Evolutionary conservation across 2,113 vertebrate species (phyloP), one percentile per base, ranked within the genome.

Genomic region (Phalacrocorax pelagicus): DNA sequence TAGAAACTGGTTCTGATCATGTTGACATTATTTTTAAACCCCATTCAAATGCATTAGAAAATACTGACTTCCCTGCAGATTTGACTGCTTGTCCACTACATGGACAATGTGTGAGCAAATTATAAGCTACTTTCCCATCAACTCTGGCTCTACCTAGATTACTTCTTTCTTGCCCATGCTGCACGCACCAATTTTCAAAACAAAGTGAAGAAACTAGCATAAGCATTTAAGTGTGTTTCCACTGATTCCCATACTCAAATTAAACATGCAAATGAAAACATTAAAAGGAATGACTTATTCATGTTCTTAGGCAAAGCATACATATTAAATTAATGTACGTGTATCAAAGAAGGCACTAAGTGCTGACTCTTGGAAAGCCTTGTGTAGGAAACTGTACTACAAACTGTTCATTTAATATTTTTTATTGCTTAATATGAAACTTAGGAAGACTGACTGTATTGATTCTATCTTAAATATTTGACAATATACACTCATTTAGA

Each of bases 181-280:
- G 57, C 77, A 91, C 0, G 15, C 88, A 94, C 67, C 82, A 79
- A 91, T 84, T 94, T 95, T 96, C 80, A 63, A 92, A 87, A 92
- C 77, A 86, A 95, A 95, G 78, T 90, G 91, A 89, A 96, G 72
- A 72, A 96, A 91, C 65, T 13, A 91, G 89, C 84, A 94, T 92
- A 96, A 92, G 91, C 84, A 91, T 96, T 95, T 94, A 91, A 96
- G 84, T 95, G 86, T 0, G 0, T 96, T 95, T 96, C 86, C 88
- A 92, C 91, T 21, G 94, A 95, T 94, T 97, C 92, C 95, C 96
- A 97, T 95, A 91, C 89, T 77, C 88, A 82, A 94, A 97, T 97
- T 97, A 97, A 95, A 95, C 74, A 96, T 96, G 94, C 94, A 97
- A 97, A 97, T 97, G 70, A 88, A 89, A 94, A 90, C 96, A 94